Evolutionary conservation across 2,888 invertebrate genomes (phyloP), one percentile per base, ranked within the genome.

Genomic region (Mesoligia furuncula): DNA sequence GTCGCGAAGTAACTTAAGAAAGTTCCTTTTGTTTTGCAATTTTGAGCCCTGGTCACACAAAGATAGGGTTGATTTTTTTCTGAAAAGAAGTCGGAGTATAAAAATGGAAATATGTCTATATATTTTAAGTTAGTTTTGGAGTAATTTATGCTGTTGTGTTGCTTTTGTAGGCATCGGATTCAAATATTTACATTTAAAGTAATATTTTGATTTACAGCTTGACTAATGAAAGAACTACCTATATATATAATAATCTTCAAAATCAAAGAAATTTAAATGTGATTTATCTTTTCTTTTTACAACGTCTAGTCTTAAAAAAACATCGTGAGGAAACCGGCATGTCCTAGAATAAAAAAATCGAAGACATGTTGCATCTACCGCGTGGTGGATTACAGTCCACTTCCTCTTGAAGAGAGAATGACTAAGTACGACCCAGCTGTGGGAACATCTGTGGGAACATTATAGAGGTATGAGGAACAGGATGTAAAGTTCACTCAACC

Each of bases 1-100:
- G 94, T 94, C 90, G 87, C 90, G 90, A 90, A 91, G 92, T 89
- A 92, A 94, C 91, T 95, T 95, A 93, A 93, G 93, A 93, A 95
- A 94, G 87, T 93, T 77, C 8, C 15, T 73, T 75, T 79, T 48
- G 39, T 75, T 48, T 42, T 42, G 45, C 78, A 15, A 91, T 85
- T 90, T 85, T 89, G 42, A 57, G 86, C 88, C 77, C 77, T 88
- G 87, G 74, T 0, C 0, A 4, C 0, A 8, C 7, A 0, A 0
- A 0, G 0, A 36, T 85, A 89, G 36, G 68, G 87, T 81, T 64
- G 17, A 51, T 74, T 87, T 90, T 90, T 7, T 8, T 31, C 0
- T 81, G 67, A 6, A 0, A 17, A 4, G 13, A 17, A 45, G n/a
- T 0, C 59, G 45, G 68, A 73, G 75, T 86, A 89, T 92, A 93